phyloP scores from a whole-genome alignment of 2,113 vertebrate genomes.

The Nibea albiflora region DNA sequence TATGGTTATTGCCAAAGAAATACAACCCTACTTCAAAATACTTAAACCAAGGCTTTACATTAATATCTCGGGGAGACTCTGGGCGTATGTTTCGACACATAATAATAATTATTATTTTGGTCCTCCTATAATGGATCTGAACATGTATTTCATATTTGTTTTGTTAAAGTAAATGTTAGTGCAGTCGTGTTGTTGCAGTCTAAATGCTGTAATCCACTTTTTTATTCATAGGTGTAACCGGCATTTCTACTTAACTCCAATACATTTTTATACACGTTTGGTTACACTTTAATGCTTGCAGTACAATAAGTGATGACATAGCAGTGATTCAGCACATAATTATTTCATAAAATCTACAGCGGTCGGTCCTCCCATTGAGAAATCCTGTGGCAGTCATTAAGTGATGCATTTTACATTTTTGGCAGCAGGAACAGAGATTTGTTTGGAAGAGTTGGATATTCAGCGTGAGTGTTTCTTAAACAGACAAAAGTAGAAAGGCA shows the following conservation, averaged over 20 bases:
- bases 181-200: not conserved
- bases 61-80: not conserved
- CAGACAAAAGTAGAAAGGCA: conserved; percentile 19
- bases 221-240: not conserved
- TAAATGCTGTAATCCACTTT: not conserved
- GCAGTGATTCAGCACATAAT: not conserved
- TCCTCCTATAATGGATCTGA: not conserved
- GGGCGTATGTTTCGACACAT: not conserved
- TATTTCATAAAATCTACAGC: conserved; percentile 1
- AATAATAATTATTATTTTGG: too few species aligned
- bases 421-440: conserved; percentile 37
- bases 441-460: conserved; percentile 12
- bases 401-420: conserved; percentile 40
- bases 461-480: conserved; percentile 10
- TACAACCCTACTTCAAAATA: too few species aligned
- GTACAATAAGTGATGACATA: not conserved
- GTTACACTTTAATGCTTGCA: not conserved
- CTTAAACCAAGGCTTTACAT: not conserved
- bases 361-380: conserved; percentile 35
- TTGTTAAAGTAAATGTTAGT: not conserved
- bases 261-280: not conserved
- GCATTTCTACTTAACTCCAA: not conserved
- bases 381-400: conserved; percentile 21
- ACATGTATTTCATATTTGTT: not conserved
- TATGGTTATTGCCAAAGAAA: too few species aligned